Evolutionary conservation across 2,888 invertebrate genomes (phyloP), one percentile per base, ranked within the genome.

Genomic region (Xanthia togata): DNA sequence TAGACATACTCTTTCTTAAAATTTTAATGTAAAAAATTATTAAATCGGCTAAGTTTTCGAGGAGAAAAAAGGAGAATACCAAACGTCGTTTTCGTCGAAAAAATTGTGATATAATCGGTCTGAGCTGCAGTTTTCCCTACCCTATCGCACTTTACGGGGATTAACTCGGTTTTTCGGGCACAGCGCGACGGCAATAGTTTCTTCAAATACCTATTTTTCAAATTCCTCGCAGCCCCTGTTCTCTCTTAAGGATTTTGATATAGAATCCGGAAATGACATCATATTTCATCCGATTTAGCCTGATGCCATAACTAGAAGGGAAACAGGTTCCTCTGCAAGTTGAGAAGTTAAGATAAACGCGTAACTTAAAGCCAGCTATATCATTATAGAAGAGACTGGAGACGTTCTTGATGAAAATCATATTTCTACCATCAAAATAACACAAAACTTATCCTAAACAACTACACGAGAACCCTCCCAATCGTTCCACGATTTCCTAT

Each of bases 401-500:
- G 26, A 14, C 20, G 1, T 4, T 26, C 4, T 55, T 1, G 14
- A 26, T 26, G 17, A 26, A 47, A 9, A 14, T 1, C 2, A 26
- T 17, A 17, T 12, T 35, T n/a, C 23, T 53, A 23, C 35, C 4
- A 12, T 31, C 47, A 64, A 38, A 47, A 38, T 31, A 64, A 60
- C 8, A 31, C 41, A 62, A 1, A 78, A 63, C 44, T 47, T 69
- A 41, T 41, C 20, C 55, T 31, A 55, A n/a, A 70, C 1, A 26
- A 11, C 12, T 8, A 38, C 35, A 31, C 31, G 41, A 63, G 35
- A 60, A 26, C n/a, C 17, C 23, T 67, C 35, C 57, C 55, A 72
- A 69, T 72, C 41, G 11, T 6, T 41, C 26, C 14, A 68, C 38
- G 38, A 47, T 68, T 82, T 57, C 26, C 63, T 62, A 79, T 78